phyloP scores from a whole-genome alignment of 2,113 vertebrate genomes.

The Morone chrysops region DNA sequence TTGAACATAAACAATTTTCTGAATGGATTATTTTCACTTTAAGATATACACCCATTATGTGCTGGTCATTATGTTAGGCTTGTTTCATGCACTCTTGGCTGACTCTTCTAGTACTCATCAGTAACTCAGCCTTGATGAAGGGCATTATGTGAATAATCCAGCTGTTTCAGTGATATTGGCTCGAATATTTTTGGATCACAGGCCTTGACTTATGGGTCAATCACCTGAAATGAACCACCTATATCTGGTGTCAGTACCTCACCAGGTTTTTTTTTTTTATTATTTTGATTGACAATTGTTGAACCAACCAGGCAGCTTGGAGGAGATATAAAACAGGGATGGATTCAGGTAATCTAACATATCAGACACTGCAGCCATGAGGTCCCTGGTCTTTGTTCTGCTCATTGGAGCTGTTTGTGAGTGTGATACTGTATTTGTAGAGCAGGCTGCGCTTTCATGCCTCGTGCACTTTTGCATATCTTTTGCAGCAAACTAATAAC shows the following conservation, averaged over 20 bases:
- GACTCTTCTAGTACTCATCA: neutral
- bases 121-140: neutral
- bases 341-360: conserved; percentile 36
- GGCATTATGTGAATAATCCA: conserved; percentile 26
- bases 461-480: neutral
- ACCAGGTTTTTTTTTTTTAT: neutral
- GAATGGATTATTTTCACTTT: neutral
- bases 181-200: neutral
- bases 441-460: neutral
- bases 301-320: neutral
- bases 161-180: neutral
- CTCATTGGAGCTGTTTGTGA: conserved; percentile 81
- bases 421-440: conserved; percentile 18
- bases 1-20: neutral
- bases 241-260: no score
- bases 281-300: conserved; percentile 2
- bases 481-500: neutral
- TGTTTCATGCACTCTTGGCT: neutral
- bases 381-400: conserved; percentile 81
- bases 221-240: conserved; percentile 7
- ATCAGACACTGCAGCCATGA: conserved; percentile 78
- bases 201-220: neutral
- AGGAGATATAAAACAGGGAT: conserved; percentile 44
- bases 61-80: neutral
- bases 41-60: neutral